phyloP scores from a whole-genome alignment of 2,888 invertebrate species.

The Rhagonycha lutea region DNA sequence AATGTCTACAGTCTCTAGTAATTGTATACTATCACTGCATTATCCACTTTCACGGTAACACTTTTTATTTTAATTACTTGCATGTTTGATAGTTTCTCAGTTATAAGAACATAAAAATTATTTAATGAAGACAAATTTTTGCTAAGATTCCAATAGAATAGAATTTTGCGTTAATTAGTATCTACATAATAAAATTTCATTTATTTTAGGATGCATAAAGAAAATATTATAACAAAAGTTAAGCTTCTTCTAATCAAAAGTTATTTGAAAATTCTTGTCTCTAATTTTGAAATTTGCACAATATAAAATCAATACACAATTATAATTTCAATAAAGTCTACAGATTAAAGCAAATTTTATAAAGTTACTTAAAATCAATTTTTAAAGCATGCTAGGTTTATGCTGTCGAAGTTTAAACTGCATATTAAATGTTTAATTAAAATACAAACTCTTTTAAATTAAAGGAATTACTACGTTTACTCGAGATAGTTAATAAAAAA shows the following conservation, averaged over 20 bases:
- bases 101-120: too few species aligned
- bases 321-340: not conserved
- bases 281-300: not conserved
- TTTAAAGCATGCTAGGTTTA: not conserved
- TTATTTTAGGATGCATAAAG: not conserved
- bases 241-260: not conserved
- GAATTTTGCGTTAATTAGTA: not conserved
- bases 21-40: too few species aligned
- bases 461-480: not conserved
- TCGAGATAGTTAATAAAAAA: not conserved
- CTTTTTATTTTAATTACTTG: too few species aligned
- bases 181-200: not conserved
- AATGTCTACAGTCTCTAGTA: too few species aligned
- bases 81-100: too few species aligned
- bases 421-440: not conserved
- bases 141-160: not conserved
- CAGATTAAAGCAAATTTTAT: not conserved
- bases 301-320: not conserved
- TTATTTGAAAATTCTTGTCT: not conserved
- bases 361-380: not conserved
- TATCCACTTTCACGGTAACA: too few species aligned
- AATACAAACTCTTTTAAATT: not conserved
- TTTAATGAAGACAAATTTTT: too few species aligned
- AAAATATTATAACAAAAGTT: not conserved
- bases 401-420: not conserved